These are phyloP conservation scores for Myopa tessellatipennis DNA, from an alignment of 2,888 invertebrate species.

Conservation along the genomic window DNA sequence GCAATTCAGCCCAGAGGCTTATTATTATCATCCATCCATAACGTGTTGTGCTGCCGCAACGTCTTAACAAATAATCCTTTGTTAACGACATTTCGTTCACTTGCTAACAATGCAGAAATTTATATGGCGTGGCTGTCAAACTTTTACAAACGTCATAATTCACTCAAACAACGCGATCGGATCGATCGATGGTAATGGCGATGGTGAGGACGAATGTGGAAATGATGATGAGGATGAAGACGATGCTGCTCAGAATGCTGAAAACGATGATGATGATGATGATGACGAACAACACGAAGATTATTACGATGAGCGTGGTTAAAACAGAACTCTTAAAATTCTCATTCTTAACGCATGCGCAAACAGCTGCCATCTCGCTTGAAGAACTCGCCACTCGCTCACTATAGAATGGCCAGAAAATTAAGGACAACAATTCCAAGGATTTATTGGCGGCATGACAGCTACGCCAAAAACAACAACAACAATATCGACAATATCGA, in stretches of 20 bases:
- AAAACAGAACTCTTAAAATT: not conserved
- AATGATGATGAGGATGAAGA: not conserved
- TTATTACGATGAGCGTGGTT: not conserved
- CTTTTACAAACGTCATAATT: slow-evolving; percentile 45
- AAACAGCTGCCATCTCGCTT: not conserved
- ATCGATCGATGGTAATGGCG: not conserved
- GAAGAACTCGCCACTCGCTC: no score
- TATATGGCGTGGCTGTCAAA: slow-evolving; percentile 45
- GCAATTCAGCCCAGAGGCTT: not conserved
- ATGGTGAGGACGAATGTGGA: not conserved
- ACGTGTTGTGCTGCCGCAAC: not conserved
- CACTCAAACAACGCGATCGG: slow-evolving; percentile 14
- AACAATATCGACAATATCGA: not conserved
- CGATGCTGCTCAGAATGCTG: not conserved
- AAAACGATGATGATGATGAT: no score
- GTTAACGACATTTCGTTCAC: slow-evolving; percentile 23
- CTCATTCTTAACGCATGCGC: slow-evolving; percentile 7
- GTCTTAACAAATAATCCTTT: slow-evolving; percentile 28
- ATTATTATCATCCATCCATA: not conserved
- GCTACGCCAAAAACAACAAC: slow-evolving; percentile 8
- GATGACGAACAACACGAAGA: not conserved
- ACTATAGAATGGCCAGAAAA: not conserved
- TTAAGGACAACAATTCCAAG: not conserved
- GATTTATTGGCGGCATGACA: slow-evolving; percentile 24
- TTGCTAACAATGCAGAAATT: slow-evolving; percentile 42